Base-by-base conservation (phyloP, 2,888 invertebrate genomes). In the Phortica magna region DNA sequence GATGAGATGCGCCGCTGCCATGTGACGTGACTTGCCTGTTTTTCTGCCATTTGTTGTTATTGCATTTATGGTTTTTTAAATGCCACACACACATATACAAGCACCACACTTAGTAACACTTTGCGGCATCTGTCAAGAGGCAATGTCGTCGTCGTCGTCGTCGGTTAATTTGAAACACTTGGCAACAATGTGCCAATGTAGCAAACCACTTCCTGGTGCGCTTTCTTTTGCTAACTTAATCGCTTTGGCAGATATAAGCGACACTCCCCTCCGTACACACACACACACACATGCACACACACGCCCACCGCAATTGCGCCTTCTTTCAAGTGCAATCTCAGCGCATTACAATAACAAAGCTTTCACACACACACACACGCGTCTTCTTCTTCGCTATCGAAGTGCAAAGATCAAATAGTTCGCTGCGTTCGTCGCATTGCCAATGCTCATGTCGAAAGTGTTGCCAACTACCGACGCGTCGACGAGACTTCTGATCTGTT, bases 341-440 rank as follows among this genome's bases (percentile, higher is more conserved):
- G 4, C 31, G 39, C 64, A 64, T 12, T 14, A 39, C 39, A 64
- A 59, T 17, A 22, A 31, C 31, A 31, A 31, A 31, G 48, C 48
- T 5, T 48, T 48, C 48, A 12, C 14, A 9, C 14, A 48, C 80
- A 77, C 79, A 80, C 53, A 31, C 12, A 43, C 48, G 10, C 17
- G 42, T 75, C 59, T 10, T 70, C 59, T 10, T 70, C 78, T 82
- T 73, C 77, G 81, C 82, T 84, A 84, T 88, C 86, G 78, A 84
- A 84, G 88, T 86, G 88, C 86, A 86, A 84, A 86, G 88, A 88
- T 86, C 86, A 86, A 86, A 86, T 87, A 82, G 85, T 87, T 82
- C 82, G 79, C 75, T 74, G 67, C 76, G 57, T 57, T 68, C 59
- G 31, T 65, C 14, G 59, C 42, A 73, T 78, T 78, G 78, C 77